phyloP scores from a whole-genome alignment of 2,888 invertebrate genomes.

The Oligia strigilis region DNA sequence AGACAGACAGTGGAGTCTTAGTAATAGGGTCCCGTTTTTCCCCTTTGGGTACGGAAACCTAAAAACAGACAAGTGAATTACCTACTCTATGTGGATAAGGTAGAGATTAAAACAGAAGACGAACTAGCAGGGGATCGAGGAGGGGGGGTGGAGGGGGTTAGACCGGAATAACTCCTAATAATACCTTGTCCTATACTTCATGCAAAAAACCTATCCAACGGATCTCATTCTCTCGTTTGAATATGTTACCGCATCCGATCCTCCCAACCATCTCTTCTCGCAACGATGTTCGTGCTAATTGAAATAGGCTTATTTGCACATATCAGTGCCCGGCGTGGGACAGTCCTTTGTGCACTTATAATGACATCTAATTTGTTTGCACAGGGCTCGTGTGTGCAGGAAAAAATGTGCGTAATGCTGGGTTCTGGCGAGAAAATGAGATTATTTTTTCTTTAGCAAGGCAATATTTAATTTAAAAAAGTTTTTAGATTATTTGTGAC shows the following conservation, averaged over 20 bases:
- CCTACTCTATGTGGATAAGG: too few relatives aligned
- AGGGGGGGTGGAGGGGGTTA: too few relatives aligned
- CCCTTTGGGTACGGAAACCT: too few relatives aligned
- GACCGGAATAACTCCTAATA: too few relatives aligned
- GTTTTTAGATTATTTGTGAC: not conserved
- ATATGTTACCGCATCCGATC: constrained; percentile 56
- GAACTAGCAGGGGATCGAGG: too few relatives aligned
- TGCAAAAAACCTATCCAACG: too few relatives aligned
- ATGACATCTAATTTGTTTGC: constrained; percentile 55
- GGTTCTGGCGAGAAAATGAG: not conserved
- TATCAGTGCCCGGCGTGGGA: constrained; percentile 77
- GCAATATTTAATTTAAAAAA: too few relatives aligned
- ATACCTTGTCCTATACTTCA: not conserved
- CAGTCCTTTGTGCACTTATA: constrained; percentile 43
- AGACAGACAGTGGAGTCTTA: too few relatives aligned
- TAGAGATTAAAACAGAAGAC: too few relatives aligned
- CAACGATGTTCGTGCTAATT: constrained; percentile 50
- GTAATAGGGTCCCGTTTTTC: too few relatives aligned
- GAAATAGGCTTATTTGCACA: constrained; percentile 74
- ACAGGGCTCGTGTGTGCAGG: not conserved
- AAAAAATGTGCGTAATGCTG: constrained; percentile 6
- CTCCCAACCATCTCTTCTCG: not conserved
- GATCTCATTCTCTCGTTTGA: not conserved
- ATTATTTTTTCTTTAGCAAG: not conserved
- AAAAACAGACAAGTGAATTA: too few relatives aligned